Base-by-base conservation (phyloP, 1,140 invertebrate species). In the Drosophila lowei region DNA sequence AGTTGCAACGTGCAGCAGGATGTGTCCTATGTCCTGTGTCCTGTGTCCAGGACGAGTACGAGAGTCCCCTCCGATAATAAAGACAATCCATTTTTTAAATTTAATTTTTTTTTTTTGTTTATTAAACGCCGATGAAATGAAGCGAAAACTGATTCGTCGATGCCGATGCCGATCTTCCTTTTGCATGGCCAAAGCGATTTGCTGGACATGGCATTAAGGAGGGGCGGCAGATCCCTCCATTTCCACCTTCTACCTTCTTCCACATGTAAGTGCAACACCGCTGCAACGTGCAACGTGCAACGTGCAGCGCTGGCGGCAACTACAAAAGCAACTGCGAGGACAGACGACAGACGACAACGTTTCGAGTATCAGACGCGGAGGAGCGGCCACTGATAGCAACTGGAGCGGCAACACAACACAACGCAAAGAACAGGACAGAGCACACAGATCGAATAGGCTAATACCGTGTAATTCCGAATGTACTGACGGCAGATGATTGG, bases 61-160 rank as follows among this genome's bases (percentile, higher is more conserved):
- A 25, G 48, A 38, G 15, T 48, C 59, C 42, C 15, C 23, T 28
- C 42, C 52, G 71, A 74, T 88, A 88, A 88, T 81, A 79, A 78
- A 88, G 83, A 79, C 84, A 75, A 83, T 70, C 79, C 65, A 74
- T 81, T 62, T 56, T 59, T 60, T 71, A n/a, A n/a, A n/a, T n/a
- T n/a, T n/a, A n/a, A n/a, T n/a, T 55, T 11, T 61, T 28, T 42
- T 38, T 46, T 41, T 59, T 38, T 63, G 65, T 71, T 64, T 64
- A 77, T 77, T 77, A 77, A 77, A 63, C 34, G 11, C 57, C 74
- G 84, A 77, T 88, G 79, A 81, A 86, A 68, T 88, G 74, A 83
- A 76, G 83, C 71, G 75, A 78, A 88, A 86, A 80, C 73, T 67
- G 81, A 72, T 80, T 63, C 62, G 61, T 74, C 34, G 9, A 56